Evolutionary conservation across 2,797 vertebrate species (phyloP).

Genomic region (Eospalax fontanierii): DNA sequence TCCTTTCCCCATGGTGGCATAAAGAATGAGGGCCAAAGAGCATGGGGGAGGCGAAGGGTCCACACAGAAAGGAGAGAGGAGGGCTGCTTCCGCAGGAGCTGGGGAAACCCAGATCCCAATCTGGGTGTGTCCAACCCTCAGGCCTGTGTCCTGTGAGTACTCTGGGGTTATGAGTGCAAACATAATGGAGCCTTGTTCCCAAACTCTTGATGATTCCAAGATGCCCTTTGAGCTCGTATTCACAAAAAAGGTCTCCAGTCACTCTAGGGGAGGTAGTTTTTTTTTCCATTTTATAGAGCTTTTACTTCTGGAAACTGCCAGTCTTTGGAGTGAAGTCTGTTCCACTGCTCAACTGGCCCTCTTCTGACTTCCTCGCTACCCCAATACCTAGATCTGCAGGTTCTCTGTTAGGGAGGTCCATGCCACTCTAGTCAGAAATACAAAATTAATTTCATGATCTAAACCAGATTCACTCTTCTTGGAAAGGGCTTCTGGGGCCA

Average conservation of each 20-base stretch:
- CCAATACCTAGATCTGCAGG: neutral
- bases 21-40: neutral
- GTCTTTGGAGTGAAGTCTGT: slow-evolving; percentile 12
- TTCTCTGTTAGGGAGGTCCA: slow-evolving; percentile 20
- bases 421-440: slow-evolving; percentile 30
- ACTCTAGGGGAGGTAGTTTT: slow-evolving; percentile 22
- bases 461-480: slow-evolving; percentile 16
- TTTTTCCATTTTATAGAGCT: neutral
- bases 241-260: slow-evolving; percentile 59
- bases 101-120: neutral
- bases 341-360: neutral
- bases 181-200: slow-evolving; percentile 75
- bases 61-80: neutral
- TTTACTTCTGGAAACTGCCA: neutral
- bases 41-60: neutral
- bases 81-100: neutral
- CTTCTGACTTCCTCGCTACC: neutral
- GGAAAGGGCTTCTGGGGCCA: neutral
- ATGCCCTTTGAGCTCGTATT: slow-evolving; percentile 68
- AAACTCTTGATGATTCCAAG: neutral
- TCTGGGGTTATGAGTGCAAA: neutral
- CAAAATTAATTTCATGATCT: slow-evolving; percentile 26
- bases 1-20: neutral
- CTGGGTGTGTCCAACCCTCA: neutral
- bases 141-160: neutral